Percentiles rank a stretch among this genome's conserved stretches.
Conservation (phyloP, 2,888 invertebrate genomes). For the Argyra leucocephala region DNA sequence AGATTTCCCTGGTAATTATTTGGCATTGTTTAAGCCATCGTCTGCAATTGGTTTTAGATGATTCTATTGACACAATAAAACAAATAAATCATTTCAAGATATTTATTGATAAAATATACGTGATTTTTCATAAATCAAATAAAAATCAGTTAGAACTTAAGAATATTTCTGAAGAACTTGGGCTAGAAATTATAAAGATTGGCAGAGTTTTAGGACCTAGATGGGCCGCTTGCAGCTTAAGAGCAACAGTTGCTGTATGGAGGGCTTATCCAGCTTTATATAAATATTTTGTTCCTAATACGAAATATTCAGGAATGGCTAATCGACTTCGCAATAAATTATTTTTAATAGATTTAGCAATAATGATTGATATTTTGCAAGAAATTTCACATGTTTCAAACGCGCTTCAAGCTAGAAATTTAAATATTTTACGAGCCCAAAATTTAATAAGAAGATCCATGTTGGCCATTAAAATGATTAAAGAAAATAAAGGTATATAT, state of each 20-base stretch:
- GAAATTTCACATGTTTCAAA: background rate
- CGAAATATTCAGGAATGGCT: background rate
- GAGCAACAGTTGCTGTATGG: background rate
- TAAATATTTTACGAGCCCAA: background rate
- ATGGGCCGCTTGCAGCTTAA: slow-evolving; percentile 6
- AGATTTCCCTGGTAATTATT: background rate
- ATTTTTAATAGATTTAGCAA: background rate
- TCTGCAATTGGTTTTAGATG: slow-evolving; percentile 20
- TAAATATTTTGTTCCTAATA: background rate
- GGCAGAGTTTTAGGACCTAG: slow-evolving; percentile 8
- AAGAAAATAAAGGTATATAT: background rate
- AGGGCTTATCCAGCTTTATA: background rate
- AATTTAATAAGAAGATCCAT: background rate
- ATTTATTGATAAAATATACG: slow-evolving; percentile 20
- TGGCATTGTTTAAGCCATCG: slow-evolving; percentile 18
- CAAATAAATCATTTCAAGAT: slow-evolving; percentile 22
- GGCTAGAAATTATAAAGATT: background rate
- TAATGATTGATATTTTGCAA: background rate
- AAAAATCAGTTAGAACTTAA: slow-evolving; percentile 8
- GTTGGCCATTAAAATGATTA: background rate
- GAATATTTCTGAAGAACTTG: too few species aligned
- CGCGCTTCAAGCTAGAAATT: slow-evolving; percentile 7
- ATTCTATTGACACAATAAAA: slow-evolving; percentile 20
- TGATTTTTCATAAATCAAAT: slow-evolving; percentile 8
- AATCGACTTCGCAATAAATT: background rate